Base-by-base conservation (phyloP, 2,797 vertebrate genomes). In the Sebastes reedi region DNA sequence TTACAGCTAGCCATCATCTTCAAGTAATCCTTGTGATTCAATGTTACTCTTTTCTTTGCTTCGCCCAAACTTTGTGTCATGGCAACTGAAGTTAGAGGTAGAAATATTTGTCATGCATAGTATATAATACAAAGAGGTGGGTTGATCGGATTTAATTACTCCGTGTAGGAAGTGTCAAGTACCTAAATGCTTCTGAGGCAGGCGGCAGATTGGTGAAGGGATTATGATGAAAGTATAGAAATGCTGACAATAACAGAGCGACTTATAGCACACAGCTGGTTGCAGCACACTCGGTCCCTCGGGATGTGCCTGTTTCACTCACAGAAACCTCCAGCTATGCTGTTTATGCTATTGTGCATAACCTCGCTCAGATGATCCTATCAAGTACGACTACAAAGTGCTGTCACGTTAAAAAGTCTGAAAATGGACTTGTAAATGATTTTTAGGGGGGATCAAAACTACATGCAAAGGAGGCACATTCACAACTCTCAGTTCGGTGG, bases 131-230 rank as follows among this genome's bases (percentile, higher is more conserved):
- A 82, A 88, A 67, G 30, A 75, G 65, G 75, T 66, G 72, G 84
- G 80, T 80, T 59, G 52, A 87, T 89, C 70, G 82, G 89, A 87
- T 92, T 87, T 91, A 91, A 92, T 94, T 88, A 87, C 80, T 65
- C 34, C 16, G 74, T 56, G 80, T 75, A 34, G 79, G 67, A 89
- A 75, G 87, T 87, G 86, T 90, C 86, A 87, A 81, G 85, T 68
- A 68, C 83, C 75, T 82, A 72, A 91, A 89, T 39, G 77, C 68
- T 74, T 91, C 67, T 72, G 79, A 87, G 83, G 73, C 72, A 75
- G 80, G 72, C 61, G 58, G 77, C 68, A 82, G 84, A 89, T 87
- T 61, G 59, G 30, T 72, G 82, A 83, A 80, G 69, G 75, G 77
- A 56, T 76, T 39, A 54, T 62, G 87, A 91, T 90, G 75, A 91